Evolutionary conservation across 2,888 invertebrate genomes (phyloP), one percentile per base, ranked within the genome.

Genomic region (Protophormia terraenovae): DNA sequence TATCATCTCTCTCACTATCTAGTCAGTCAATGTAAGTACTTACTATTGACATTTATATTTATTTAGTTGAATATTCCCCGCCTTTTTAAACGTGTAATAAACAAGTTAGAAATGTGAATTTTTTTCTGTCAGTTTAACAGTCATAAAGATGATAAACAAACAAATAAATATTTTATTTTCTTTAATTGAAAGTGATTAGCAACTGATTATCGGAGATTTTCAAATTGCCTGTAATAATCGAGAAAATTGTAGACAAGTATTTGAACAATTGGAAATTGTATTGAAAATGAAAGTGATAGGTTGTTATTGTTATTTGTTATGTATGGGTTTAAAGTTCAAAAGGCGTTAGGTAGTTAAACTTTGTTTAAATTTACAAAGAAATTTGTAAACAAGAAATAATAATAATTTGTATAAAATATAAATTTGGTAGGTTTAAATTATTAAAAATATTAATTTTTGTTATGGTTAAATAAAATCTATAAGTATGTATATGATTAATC

Each of bases 231-330:
- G 47, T 58, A 19, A 58, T 47, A 71, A 62, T 62, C 16, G 5
- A 66, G 16, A 55, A 45, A 55, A 64, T 22, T 64, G 27, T 29
- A 10, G 12, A 27, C 14, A 16, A 22, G 41, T 64, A n/a, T 22
- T 41, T 27, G n/a, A 67, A 66, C 27, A 66, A 72, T 27, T n/a
- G 53, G 53, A 84, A 80, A 53, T 71, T 50, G 41, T 77, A 38
- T 60, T 60, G 60, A 76, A 69, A 84, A 72, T 27, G 76, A 84
- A 84, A 84, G 84, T 84, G 76, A 53, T 19, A 66, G 50, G n/a
- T 69, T 73, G 47, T 47, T 19, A 47, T 41, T 41, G 12, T n/a
- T 41, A 41, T 5, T n/a, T n/a, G 41, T n/a, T 32, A 12, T 66
- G 3, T 7, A 14, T 38, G 4, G 0, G 6, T 22, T 7, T 41